A percentile compares a stretch with the other conserved stretches of the same genome.
These are phyloP conservation scores for Cladorhizidae sp. DNA, from an alignment of 37 sponge, comb jelly and placozoan genomes.

Conservation along the genomic window DNA sequence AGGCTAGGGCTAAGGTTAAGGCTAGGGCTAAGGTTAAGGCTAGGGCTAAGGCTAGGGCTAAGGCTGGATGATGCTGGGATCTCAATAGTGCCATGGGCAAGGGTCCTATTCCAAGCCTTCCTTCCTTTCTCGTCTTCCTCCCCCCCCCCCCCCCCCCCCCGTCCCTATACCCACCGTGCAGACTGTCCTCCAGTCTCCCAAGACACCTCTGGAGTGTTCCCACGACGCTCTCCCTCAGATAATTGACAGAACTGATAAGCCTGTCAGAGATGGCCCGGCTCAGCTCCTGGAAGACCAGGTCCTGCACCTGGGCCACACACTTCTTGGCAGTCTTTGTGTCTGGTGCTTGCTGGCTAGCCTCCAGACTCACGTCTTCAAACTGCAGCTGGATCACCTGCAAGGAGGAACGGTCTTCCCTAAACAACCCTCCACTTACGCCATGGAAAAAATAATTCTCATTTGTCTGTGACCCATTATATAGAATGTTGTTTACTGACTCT, in stretches of 20 bases:
- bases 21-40: too few relatives aligned
- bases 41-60: too few relatives aligned
- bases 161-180: background rate
- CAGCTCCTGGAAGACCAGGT: conserved; percentile 81
- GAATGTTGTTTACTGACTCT: too few relatives aligned
- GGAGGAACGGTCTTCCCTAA: too few relatives aligned
- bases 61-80: too few relatives aligned
- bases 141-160: background rate
- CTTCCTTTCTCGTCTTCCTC: background rate
- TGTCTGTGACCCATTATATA: too few relatives aligned
- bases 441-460: too few relatives aligned
- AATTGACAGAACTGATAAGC: conserved; percentile 78
- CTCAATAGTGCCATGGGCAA: too few relatives aligned
- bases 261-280: conserved; percentile 78
- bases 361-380: conserved; percentile 75
- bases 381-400: conserved; percentile 46
- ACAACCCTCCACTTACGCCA: too few relatives aligned
- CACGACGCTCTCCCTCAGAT: conserved; percentile 90
- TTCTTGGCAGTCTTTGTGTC: conserved; percentile 73
- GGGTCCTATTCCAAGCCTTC: too few relatives aligned
- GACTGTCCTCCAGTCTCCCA: conserved; percentile 69
- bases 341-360: conserved; percentile 56
- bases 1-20: too few relatives aligned
- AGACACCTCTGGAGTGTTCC: conserved; percentile 83
- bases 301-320: conserved; percentile 84